Evolutionary conservation across 2,888 invertebrate genomes (phyloP).

Genomic region (Gandaritis pyraliata): DNA sequence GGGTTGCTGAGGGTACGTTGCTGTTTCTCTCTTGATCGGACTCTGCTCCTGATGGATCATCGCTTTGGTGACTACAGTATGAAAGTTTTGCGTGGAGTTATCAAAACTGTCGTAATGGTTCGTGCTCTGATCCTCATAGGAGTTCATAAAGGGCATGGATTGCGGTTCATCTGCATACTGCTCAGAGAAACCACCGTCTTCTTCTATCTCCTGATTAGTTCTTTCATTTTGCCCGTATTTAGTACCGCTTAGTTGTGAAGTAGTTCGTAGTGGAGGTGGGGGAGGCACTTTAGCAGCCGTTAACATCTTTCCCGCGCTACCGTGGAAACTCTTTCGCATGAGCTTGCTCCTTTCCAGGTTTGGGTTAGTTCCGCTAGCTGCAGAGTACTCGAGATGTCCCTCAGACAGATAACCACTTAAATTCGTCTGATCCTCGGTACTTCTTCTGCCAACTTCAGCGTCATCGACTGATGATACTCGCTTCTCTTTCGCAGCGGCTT

Average conservation of each 20-base stretch:
- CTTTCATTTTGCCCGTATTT: slow-evolving; percentile 84
- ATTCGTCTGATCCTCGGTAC: slow-evolving; percentile 83
- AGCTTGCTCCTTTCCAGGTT: slow-evolving; percentile 93
- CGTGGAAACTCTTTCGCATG: slow-evolving; percentile 95
- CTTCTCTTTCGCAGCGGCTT: slow-evolving; percentile 70
- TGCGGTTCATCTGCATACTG: slow-evolving; percentile 84
- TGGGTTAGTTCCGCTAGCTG: slow-evolving; percentile 88
- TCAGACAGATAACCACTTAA: slow-evolving; percentile 94
- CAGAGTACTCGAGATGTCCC: slow-evolving; percentile 92
- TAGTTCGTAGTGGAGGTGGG: slow-evolving; percentile 93
- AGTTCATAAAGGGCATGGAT: slow-evolving; percentile 85
- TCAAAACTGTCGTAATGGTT: slow-evolving; percentile 72
- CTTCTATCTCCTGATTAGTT: slow-evolving; percentile 74
- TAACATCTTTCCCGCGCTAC: slow-evolving; percentile 91
- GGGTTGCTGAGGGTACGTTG: slow-evolving; percentile 32
- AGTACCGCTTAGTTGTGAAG: slow-evolving; percentile 91
- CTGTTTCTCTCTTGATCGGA: slow-evolving; percentile 83
- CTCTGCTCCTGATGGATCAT: slow-evolving; percentile 94
- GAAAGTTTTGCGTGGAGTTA: slow-evolving; percentile 81
- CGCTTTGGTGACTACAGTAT: slow-evolving; percentile 92
- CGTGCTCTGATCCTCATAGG: slow-evolving; percentile 73
- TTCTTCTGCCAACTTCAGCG: slow-evolving; percentile 88
- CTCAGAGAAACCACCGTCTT: slow-evolving; percentile 79
- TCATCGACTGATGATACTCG: slow-evolving; percentile 88
- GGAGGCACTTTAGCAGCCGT: slow-evolving; percentile 94